Base-by-base conservation (phyloP, 2,113 vertebrate species). In the Malurus melanocephalus region DNA sequence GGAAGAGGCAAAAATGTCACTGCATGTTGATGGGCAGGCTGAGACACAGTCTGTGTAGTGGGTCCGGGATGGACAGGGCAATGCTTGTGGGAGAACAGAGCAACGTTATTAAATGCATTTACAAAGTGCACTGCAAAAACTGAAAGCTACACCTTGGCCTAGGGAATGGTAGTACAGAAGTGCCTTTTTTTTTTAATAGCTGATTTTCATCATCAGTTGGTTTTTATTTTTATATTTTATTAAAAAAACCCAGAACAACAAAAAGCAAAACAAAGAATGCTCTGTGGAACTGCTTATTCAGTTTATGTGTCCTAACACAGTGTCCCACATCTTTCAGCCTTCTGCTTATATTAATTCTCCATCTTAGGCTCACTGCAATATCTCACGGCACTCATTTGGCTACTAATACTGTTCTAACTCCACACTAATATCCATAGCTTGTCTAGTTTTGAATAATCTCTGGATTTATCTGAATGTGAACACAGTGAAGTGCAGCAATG, bases 11-110 rank as follows among this genome's bases (percentile, higher is more conserved):
- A 97, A 96, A 76, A 98, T 96, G 68, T 97, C 38, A 35, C 62
- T 77, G 87, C 98, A 99, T 8, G 98, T 98, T 64, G 98, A 95
- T 57, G 96, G 97, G 62, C 98, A 99, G 77, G 90, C 13, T 27
- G 97, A 95, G 16, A 96, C 93, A 66, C 98, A 98, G 40, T 91
- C 80, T 1, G 94, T 94, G 93, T 98, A 98, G 83, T 97, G 95
- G 92, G 97, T 98, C 65, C 98, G 94, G 26, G 62, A 2, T 45
- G 96, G 96, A 51, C 98, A 98, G 32, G 96, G 74, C 59, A 97
- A 61, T 16, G 97, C 98, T 98, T 10, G 71, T 87, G 80, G 45
- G 62, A 64, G 92, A 59, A 94, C 3, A 93, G 19, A 85, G 64
- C 4, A 43, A 57, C 0, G 0, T 88, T 80, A 86, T 75, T 79